Base-by-base conservation (phyloP, 2,888 invertebrate genomes). In the Yponomeuta evonymella region DNA sequence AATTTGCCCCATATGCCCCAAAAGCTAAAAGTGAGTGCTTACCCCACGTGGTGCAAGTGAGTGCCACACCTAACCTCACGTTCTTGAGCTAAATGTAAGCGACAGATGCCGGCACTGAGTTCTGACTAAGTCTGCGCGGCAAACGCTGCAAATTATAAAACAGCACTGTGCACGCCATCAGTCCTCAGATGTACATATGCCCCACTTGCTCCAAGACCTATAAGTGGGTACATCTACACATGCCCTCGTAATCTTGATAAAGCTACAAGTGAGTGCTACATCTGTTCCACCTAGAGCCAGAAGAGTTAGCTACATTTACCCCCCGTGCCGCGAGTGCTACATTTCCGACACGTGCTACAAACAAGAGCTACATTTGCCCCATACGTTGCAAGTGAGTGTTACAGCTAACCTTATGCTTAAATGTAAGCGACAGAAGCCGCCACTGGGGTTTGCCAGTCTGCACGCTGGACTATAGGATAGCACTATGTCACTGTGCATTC, bases 81-180 rank as follows among this genome's bases (percentile, higher is more conserved):
- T 23, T 23, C 23, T 23, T 23, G 23, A 23, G 23, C 23, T 23
- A 23, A 23, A 23, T 23, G 23, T 23, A 23, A 23, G 89, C 0
- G 88, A 85, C 76, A 82, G 81, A 75, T 89, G 89, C 73, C 30
- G 71, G 0, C 83, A 78, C 30, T 89, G 89, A 67, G 84, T 81
- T 0, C 48, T 87, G 10, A 76, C 76, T 23, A 23, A 87, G 0
- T 75, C 79, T 11, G 81, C 79, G 1, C 23, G 23, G 23, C 23
- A 23, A 23, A 30, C 77, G 80, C 0, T 58, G 76, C 23, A 23
- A 11, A 81, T 84, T 0, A 79, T 88, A 15, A 76, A 74, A 33
- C 86, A 88, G 10, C 89, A 89, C 62, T 86, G 71, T 73, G 11
- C 88, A 88, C 72, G 73, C 77, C 8, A 70, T 75, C 2, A 78